Percentiles rank a stretch among this genome's conserved stretches.
Conservation (phyloP, 2,113 vertebrate species). For the Mirza zaza region DNA sequence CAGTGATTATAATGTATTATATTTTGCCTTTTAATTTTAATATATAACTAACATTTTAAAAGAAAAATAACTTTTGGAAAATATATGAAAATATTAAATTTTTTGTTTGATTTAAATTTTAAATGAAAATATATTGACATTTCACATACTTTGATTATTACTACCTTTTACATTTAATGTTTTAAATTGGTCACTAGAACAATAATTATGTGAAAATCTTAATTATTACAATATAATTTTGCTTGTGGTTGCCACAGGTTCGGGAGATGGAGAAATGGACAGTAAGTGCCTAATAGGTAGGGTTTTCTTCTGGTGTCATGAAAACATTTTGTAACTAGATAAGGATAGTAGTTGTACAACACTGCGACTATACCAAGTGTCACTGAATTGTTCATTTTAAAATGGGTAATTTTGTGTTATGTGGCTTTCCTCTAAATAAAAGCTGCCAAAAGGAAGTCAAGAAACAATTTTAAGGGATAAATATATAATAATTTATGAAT, state of each 20-base stretch:
- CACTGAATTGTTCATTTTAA: not conserved
- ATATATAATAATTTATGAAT: slow-evolving; percentile 2
- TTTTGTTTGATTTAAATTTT: not conserved
- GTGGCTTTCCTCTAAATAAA: not conserved
- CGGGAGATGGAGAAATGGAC: not conserved
- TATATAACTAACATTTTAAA: not conserved
- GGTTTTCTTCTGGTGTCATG: not conserved
- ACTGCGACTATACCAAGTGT: not conserved
- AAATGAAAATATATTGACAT: not conserved
- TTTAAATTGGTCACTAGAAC: not conserved
- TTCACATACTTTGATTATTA: not conserved
- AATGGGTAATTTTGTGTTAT: not conserved
- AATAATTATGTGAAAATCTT: slow-evolving; percentile 5
- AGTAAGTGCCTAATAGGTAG: not conserved
- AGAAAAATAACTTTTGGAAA: not conserved
- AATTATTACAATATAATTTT: not conserved
- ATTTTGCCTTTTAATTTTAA: not conserved
- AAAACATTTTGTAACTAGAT: not conserved
- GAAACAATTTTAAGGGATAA: not conserved
- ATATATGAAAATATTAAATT: not conserved
- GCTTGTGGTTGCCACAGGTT: not conserved
- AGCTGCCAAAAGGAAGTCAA: not conserved
- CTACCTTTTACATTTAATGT: not conserved
- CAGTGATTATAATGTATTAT: not conserved
- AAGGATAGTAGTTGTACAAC: not conserved